phyloP scores from a whole-genome alignment of 2,797 vertebrate genomes.

The Myotis pilosus region DNA sequence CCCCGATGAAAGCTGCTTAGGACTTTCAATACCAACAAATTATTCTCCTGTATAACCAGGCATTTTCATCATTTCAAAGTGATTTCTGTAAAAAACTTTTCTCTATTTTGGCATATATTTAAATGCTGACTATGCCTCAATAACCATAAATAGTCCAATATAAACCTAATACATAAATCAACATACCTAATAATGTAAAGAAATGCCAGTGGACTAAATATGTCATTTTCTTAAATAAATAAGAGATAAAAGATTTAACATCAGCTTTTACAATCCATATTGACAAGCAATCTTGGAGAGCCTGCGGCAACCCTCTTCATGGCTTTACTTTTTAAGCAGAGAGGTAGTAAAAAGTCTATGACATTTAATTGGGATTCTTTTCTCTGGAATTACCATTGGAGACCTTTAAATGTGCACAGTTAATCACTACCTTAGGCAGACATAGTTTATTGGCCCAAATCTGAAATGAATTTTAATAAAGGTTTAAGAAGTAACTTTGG shows the following conservation, averaged over 20 bases:
- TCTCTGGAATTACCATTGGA: neutral
- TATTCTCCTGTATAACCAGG: neutral
- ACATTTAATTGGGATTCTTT: conserved; percentile 29
- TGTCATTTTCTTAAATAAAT: conserved; percentile 34
- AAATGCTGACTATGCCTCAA: neutral
- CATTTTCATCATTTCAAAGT: neutral
- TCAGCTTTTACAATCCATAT: conserved; percentile 30
- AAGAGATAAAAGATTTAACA: conserved; percentile 42
- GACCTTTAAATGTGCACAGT: conserved; percentile 10
- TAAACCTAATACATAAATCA: neutral
- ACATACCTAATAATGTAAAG: neutral
- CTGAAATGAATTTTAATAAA: conserved; percentile 56
- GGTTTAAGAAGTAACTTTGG: conserved; percentile 19
- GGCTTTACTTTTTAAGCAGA: conserved; percentile 46
- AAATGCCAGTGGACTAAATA: neutral
- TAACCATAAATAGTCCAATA: neutral
- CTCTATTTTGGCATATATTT: neutral
- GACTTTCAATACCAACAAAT: neutral
- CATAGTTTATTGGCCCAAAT: conserved; percentile 53
- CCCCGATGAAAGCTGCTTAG: neutral
- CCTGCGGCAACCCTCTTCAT: neutral
- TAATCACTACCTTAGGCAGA: conserved; percentile 60
- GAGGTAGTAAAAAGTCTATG: conserved; percentile 46
- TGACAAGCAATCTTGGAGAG: conserved; percentile 47
- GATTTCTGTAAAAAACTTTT: neutral